phyloP scores from a whole-genome alignment of 2,113 vertebrate genomes.

The Stegostoma tigrinum region DNA sequence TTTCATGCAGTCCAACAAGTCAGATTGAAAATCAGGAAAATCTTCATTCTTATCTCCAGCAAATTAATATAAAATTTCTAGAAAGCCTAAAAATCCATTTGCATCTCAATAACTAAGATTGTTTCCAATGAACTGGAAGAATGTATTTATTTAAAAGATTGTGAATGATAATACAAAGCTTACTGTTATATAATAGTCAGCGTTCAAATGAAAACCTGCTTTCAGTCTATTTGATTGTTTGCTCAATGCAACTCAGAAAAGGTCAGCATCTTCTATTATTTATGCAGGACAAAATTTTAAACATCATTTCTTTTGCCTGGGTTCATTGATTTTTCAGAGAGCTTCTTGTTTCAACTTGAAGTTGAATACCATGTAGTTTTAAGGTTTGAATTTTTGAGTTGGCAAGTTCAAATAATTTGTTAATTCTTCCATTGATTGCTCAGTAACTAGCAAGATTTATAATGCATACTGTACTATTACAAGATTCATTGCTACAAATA shows the following conservation, averaged over 20 bases:
- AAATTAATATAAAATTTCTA: neutral
- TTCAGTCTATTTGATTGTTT: neutral
- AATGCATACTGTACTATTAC: neutral
- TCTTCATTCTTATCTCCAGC: neutral
- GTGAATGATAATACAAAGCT: neutral
- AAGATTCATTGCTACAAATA: neutral
- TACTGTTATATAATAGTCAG: neutral
- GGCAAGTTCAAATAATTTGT: neutral
- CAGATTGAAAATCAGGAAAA: neutral
- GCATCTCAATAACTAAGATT: neutral
- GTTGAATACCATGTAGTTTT: neutral
- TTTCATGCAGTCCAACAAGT: neutral
- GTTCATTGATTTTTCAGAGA: neutral
- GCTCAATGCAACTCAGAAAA: neutral
- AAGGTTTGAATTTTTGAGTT: neutral
- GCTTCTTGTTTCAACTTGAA: neutral
- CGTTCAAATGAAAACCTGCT: neutral
- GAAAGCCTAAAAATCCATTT: neutral
- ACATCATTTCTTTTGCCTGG: neutral
- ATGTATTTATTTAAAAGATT: neutral
- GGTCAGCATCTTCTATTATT: neutral
- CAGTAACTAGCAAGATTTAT: neutral
- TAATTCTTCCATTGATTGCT: neutral
- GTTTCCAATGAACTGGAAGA: neutral
- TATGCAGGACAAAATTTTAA: neutral